A percentile compares a stretch with the other conserved stretches of the same genome.
phyloP scores from a whole-genome alignment of 2,797 vertebrate genomes.

The Sciurus carolinensis region DNA sequence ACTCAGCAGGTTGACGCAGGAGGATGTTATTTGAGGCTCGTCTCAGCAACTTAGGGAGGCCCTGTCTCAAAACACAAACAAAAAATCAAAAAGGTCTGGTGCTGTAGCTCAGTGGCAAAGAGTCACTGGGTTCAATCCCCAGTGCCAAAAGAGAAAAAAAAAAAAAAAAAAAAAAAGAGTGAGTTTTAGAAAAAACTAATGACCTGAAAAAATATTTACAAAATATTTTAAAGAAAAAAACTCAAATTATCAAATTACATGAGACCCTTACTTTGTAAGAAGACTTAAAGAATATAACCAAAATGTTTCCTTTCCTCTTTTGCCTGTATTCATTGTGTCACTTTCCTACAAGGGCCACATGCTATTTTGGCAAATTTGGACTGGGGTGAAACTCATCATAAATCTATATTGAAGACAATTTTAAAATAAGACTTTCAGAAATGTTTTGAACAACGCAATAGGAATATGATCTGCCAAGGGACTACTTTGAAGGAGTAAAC shows the following conservation, averaged over 20 bases:
- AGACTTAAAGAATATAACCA: background rate
- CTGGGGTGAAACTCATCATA: background rate
- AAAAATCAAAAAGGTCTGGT: too few relatives aligned
- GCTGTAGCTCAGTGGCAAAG: too few relatives aligned
- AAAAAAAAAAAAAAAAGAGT: too few relatives aligned
- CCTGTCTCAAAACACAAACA: too few relatives aligned
- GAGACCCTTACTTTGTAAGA: too few relatives aligned
- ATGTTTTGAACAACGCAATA: background rate
- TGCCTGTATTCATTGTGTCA: background rate
- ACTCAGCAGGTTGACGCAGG: too few relatives aligned
- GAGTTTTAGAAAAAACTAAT: background rate
- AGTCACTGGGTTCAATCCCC: too few relatives aligned
- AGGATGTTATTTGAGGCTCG: too few relatives aligned
- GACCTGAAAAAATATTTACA: background rate
- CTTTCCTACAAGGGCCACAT: background rate
- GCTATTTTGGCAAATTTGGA: constrained; percentile 22
- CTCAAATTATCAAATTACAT: background rate
- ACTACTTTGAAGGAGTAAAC: background rate
- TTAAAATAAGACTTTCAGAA: constrained; percentile 36
- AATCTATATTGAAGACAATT: background rate
- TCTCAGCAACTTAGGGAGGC: too few relatives aligned
- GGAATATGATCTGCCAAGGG: background rate
- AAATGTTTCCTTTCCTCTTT: background rate
- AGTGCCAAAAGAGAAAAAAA: too few relatives aligned
- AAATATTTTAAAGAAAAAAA: background rate